Base-by-base conservation (phyloP, 2,797 vertebrate genomes). In the Molossus molossus region DNA sequence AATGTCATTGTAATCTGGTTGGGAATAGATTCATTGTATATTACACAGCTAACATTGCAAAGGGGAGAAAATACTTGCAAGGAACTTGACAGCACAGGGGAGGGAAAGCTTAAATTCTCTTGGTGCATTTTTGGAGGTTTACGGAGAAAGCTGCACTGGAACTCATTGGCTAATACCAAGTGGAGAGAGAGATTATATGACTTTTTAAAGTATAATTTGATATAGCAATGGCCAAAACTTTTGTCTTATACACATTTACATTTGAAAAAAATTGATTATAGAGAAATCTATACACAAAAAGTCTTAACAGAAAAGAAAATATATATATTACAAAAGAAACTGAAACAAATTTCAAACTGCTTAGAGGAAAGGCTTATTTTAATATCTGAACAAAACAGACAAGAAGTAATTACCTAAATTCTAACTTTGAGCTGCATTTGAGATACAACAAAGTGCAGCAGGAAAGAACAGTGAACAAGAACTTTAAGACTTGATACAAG, bases 191-290 rank as follows among this genome's bases (percentile, higher is more conserved):
- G 14, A 92, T 23, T 76, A 81, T 6, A 3, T 64, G 15, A 62
- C 11, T 62, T 87, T 91, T 84, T 73, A 67, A 67, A 33, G 11
- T 67, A 2, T 20, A 90, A 87, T 37, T 76, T 93, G 58, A 91
- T 70, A 86, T 12, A 62, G 9, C 25, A 87, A 40, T 60, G 33
- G 17, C 37, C 45, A 88, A 70, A 86, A 40, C 15, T 62, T 90
- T 76, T 65, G 2, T 3, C 17, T 73, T 64, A 29, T 4, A 75
- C 14, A 93, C 72, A 87, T 83, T 88, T 37, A 77, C 21, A 92
- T 83, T 72, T 87, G 62, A 87, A 84, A 55, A 83, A 89, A 93
- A n/a, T 27, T 50, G 7, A 87, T 62, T 75, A 15, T 10, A 50
- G 11, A 84, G 40, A 89, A 79, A 69, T 21, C 14, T 29, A 90